Evolutionary conservation across 2,888 invertebrate species (phyloP), one percentile per base, ranked within the genome.

Genomic region (Tholera decimalis): DNA sequence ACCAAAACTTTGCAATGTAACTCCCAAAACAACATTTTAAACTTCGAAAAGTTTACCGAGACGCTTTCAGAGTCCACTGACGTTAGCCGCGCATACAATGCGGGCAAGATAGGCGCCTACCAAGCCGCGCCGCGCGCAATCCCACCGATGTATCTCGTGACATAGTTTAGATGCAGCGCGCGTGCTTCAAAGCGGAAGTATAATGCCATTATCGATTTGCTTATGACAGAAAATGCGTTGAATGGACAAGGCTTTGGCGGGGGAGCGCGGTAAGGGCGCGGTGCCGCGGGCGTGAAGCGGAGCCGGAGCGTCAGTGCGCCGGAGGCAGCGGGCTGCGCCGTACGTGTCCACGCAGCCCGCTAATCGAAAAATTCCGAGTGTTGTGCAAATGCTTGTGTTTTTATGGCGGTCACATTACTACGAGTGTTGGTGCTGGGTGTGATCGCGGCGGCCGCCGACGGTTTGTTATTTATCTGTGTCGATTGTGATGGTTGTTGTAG

Each of bases 361-460:
- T 90, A 91, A 88, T 88, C 91, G 88, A 82, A 85, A 86, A 72
- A 89, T 91, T 90, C 84, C 92, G 93, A 92, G 93, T 93, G 90
- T 88, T 90, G 95, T 96, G 96, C 97, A 96, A 96, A 97, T 97
- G 97, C 96, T 96, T 96, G 96, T 96, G 96, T 96, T 97, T 97
- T 96, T 97, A 97, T 97, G 97, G 97, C 97, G 97, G 96, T 97
- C 96, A 96, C 96, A 97, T 96, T 97, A 96, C 96, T 97, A 96
- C 96, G 96, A 96, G 96, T 97, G 96, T 95, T 96, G 92, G 91
- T 93, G 92, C 88, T 95, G 93, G 95, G 92, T 89, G 95, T 91
- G 91, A 91, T 92, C 86, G 92, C 93, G 92, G 94, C 93, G 89
- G 93, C 93, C 83, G 93, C 93, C 86, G 92, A 91, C 89, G 95